Evolutionary conservation across 2,888 invertebrate species (phyloP), one percentile per base, ranked within the genome.

Genomic region (Linnaemya tessellans): DNA sequence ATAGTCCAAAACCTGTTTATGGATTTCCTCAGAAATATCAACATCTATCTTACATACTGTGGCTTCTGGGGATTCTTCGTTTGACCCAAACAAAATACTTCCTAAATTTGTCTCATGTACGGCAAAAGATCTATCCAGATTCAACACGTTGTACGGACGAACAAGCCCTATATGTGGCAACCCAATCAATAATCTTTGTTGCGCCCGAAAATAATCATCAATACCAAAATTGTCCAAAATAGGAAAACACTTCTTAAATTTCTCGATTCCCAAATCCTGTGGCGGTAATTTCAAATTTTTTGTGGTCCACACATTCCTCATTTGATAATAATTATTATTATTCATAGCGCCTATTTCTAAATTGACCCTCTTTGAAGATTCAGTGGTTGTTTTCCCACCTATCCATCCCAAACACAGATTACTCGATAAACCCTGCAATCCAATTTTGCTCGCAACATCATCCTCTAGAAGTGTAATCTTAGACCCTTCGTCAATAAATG

Each of bases 401-500:
- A 64, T 68, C 74, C 73, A 68, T 5, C 77, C 41, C 8, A 80
- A 18, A 18, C 46, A 71, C 18, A 81, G 64, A 15, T 70, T 71
- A 18, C 51, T 67, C 38, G 49, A 3, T 38, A 35, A 58, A 13
- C 82, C 86, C 46, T 80, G 77, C 22, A 87, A 64, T 7, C 82
- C 80, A 43, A 84, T 70, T 30, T 58, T 18, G 3, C 18, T 71
- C 10, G 80, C 80, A 18, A 74, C 65, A 8, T 60, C 41, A 30
- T 79, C 60, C 56, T 84, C 79, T 30, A 82, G 46, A 15, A 82
- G 73, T 49, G 81, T 74, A 30, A 84, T 71, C 15, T 83, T 86
- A 18, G 75, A 80, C 41, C 71, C 81, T 79, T 81, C 84, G 56
- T 86, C 84, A 30, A 86, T 78, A 78, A 82, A 86, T 25, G 86